Evolutionary conservation across 2,888 invertebrate genomes (phyloP).

Genomic region (Pterobdella sp.): DNA sequence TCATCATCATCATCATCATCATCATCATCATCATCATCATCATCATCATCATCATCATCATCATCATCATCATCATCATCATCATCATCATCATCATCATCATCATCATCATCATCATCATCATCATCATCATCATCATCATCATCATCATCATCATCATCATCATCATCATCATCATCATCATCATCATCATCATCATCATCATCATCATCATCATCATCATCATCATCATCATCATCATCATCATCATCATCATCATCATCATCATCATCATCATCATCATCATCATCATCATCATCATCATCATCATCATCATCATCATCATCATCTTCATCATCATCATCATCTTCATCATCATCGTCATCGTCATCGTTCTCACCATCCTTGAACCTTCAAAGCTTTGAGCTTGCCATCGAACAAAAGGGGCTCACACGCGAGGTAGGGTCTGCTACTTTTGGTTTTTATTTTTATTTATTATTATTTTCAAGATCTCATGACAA

Average conservation of each 20-base stretch:
- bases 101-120: slow-evolving; percentile 21
- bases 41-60: slow-evolving; percentile 12
- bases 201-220: slow-evolving; percentile 18
- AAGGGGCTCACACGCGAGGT: no score
- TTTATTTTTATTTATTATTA: no score
- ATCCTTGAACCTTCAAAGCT: no score
- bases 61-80: slow-evolving; percentile 18
- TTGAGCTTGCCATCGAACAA: no score
- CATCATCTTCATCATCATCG: neutral
- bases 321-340: slow-evolving; percentile 4
- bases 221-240: slow-evolving; percentile 23
- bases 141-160: slow-evolving; percentile 27
- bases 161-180: slow-evolving; percentile 14
- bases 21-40: slow-evolving; percentile 3
- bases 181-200: slow-evolving; percentile 5
- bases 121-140: slow-evolving; percentile 25
- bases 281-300: slow-evolving; percentile 26
- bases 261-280: slow-evolving; percentile 27
- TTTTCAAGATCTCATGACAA: no score
- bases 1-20: slow-evolving; percentile 2
- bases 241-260: slow-evolving; percentile 26
- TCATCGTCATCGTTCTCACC: neutral
- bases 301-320: slow-evolving; percentile 9
- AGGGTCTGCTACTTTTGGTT: no score
- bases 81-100: slow-evolving; percentile 20